Conservation (phyloP, 2,888 invertebrate genomes). For the Enoplolaimus lenunculus region DNA sequence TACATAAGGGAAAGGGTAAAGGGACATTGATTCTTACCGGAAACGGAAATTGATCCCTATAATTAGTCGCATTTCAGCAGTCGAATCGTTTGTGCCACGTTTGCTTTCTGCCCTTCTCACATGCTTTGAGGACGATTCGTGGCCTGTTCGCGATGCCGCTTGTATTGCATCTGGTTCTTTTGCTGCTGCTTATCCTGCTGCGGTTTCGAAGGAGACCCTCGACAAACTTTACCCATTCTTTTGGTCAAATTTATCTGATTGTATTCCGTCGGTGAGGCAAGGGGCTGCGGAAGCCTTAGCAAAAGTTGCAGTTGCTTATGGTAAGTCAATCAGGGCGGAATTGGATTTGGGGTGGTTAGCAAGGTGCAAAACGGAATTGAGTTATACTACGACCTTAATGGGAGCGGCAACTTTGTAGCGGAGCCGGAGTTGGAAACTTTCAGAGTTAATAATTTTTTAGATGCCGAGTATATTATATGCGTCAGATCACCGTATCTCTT, state of each 20-base stretch:
- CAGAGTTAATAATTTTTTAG: too few relatives aligned
- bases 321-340: slow-evolving; percentile 25
- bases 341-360: too few relatives aligned
- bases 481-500: too few relatives aligned
- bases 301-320: slow-evolving; percentile 43
- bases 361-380: too few relatives aligned
- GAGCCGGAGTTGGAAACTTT: too few relatives aligned
- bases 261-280: slow-evolving; percentile 48
- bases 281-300: slow-evolving; percentile 49
- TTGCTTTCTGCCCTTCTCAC: slow-evolving; percentile 45
- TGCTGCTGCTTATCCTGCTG: slow-evolving; percentile 46
- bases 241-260: slow-evolving; percentile 45
- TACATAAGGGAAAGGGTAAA: too few relatives aligned
- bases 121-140: slow-evolving; percentile 49
- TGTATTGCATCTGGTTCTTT: slow-evolving; percentile 49
- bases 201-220: slow-evolving; percentile 37
- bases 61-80: too few relatives aligned
- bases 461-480: too few relatives aligned
- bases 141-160: slow-evolving; percentile 50
- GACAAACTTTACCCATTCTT: slow-evolving; percentile 45
- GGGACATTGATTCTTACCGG: too few relatives aligned
- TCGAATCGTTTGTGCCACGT: slow-evolving; percentile 33
- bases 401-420: too few relatives aligned
- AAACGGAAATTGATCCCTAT: too few relatives aligned
- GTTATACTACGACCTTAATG: too few relatives aligned